phyloP scores from a whole-genome alignment of 1,140 invertebrate genomes.

The Pseudomyrmex cubaensis region DNA sequence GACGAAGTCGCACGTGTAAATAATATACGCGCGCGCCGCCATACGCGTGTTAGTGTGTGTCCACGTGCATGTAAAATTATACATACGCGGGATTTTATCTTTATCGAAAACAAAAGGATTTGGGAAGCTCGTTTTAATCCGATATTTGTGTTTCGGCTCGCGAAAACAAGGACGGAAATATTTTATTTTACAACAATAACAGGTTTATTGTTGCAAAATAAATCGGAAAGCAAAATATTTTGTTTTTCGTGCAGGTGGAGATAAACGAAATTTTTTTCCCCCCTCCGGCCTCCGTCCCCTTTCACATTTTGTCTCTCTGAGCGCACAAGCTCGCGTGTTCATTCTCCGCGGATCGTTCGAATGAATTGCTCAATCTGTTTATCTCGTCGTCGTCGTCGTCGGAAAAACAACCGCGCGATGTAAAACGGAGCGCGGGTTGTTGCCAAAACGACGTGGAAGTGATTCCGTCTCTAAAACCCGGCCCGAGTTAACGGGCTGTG shows the following conservation, averaged over 20 bases:
- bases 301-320: neutral
- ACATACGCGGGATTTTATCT: neutral
- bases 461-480: conserved; percentile 40
- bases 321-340: neutral
- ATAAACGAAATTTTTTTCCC: conserved; percentile 23
- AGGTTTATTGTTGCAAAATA: too few relatives aligned
- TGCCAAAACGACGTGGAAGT: conserved; percentile 49
- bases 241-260: neutral
- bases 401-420: conserved; percentile 48
- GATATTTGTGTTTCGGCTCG: conserved; percentile 20
- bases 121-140: neutral
- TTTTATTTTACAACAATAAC: conserved; percentile 29
- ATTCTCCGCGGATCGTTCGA: conserved; percentile 30
- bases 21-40: too few relatives aligned
- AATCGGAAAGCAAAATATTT: conserved; percentile 26
- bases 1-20: neutral
- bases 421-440: neutral
- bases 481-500: conserved; percentile 43
- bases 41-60: too few relatives aligned
- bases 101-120: neutral
- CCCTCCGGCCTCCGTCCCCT: too few relatives aligned
- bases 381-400: conserved; percentile 6
- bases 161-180: neutral
- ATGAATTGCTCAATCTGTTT: conserved; percentile 61
- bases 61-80: neutral